phyloP scores from a whole-genome alignment of 2,797 vertebrate genomes.

The Mustela erminea region DNA sequence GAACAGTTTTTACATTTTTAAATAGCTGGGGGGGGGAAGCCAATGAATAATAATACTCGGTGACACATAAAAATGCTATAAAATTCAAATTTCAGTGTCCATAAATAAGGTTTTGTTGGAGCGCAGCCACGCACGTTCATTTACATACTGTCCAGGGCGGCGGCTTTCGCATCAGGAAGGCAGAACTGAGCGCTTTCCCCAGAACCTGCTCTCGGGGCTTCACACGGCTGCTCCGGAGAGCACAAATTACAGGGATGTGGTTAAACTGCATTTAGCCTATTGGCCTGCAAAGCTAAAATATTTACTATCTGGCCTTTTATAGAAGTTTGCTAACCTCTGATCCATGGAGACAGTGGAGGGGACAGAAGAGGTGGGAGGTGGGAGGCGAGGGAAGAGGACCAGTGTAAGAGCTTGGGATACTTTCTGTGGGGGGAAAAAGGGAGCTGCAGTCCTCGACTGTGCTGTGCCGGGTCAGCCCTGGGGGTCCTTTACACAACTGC shows the following conservation, averaged over 20 bases:
- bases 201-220: not conserved
- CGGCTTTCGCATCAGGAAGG: not conserved
- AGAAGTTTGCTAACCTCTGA: constrained; percentile 9
- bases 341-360: not conserved
- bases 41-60: constrained; percentile 31
- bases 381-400: not conserved
- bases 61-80: constrained; percentile 19
- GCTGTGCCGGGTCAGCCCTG: not conserved
- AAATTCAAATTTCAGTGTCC: constrained; percentile 66
- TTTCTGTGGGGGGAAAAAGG: not conserved
- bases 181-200: not conserved
- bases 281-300: constrained; percentile 41
- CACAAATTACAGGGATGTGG: not conserved
- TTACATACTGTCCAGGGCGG: not conserved
- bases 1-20: constrained; percentile 36
- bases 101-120: constrained; percentile 41
- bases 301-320: constrained; percentile 25
- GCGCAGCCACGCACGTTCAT: not conserved
- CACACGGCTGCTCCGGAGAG: not conserved
- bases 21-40: not conserved
- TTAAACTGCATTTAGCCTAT: not conserved
- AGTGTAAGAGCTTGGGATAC: not conserved
- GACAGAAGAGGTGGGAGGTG: not conserved
- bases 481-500: not conserved
- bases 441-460: not conserved